Conservation (phyloP, 1,140 invertebrate species). For the Pteromalus puparum region DNA sequence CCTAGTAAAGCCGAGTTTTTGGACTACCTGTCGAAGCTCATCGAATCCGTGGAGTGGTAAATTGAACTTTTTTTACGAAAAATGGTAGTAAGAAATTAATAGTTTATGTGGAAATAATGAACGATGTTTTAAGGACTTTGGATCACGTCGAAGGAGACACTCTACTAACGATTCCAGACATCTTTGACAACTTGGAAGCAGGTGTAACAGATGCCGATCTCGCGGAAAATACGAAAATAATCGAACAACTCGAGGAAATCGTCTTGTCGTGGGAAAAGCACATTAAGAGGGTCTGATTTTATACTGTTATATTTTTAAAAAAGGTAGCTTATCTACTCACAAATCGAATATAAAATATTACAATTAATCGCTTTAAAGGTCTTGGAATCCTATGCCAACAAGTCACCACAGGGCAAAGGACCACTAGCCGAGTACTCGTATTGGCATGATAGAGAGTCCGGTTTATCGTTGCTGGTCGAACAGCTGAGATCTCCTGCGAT, state of each 20-base stretch:
- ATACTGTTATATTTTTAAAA: too few relatives aligned
- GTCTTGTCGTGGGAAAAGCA: slow-evolving; percentile 81
- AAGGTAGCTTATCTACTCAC: too few relatives aligned
- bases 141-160: slow-evolving; percentile 82
- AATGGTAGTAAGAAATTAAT: neutral
- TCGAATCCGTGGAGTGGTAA: slow-evolving; percentile 64
- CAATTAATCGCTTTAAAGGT: slow-evolving; percentile 52
- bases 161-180: slow-evolving; percentile 79
- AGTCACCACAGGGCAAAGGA: slow-evolving; percentile 79
- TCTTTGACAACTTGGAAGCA: slow-evolving; percentile 74
- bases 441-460: slow-evolving; percentile 87
- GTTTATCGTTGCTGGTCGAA: slow-evolving; percentile 85
- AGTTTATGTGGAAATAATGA: neutral
- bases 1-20: slow-evolving; percentile 62
- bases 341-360: neutral
- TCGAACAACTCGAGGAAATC: slow-evolving; percentile 79
- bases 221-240: slow-evolving; percentile 72
- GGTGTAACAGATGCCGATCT: slow-evolving; percentile 73
- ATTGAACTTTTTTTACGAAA: neutral
- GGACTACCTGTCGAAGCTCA: slow-evolving; percentile 65
- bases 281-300: slow-evolving; percentile 77
- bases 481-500: slow-evolving; percentile 85
- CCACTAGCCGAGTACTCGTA: slow-evolving; percentile 89
- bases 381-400: slow-evolving; percentile 61
- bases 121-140: slow-evolving; percentile 75